Conservation (phyloP, 2,797 vertebrate species). For the Chrosomus eos region DNA sequence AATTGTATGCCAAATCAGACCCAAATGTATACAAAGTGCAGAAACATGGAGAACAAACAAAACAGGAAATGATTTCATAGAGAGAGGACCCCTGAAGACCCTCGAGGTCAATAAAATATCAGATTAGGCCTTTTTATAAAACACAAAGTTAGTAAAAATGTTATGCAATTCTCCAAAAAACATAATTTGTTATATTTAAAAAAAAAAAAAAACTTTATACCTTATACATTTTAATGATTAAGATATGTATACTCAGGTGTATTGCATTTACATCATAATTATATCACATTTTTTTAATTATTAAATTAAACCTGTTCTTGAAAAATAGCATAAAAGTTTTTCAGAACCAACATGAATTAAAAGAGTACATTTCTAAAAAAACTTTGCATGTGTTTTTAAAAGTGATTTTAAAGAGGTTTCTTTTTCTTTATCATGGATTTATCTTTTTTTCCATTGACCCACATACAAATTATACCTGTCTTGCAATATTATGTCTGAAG, state of each 20-base stretch:
- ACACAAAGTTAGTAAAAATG: background rate
- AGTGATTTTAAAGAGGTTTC: background rate
- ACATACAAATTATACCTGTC: background rate
- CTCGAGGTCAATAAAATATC: background rate
- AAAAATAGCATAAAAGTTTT: background rate
- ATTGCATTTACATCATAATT: background rate
- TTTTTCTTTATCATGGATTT: background rate
- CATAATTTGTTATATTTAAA: background rate
- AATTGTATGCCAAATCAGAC: background rate
- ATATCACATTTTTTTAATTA: background rate
- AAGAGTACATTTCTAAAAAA: background rate
- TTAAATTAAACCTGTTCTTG: background rate
- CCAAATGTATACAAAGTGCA: background rate
- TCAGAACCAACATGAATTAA: background rate
- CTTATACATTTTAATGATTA: background rate
- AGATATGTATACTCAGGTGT: background rate
- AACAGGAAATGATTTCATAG: background rate
- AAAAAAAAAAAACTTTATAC: background rate
- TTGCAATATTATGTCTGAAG: background rate
- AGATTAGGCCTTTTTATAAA: background rate
- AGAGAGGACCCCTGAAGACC: background rate
- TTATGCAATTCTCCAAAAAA: background rate
- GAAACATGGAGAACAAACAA: background rate
- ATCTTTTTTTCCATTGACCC: background rate
- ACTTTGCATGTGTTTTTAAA: background rate